A percentile compares a stretch with the other conserved stretches of the same genome.
Conservation (phyloP, 1,140 invertebrate species). For the Trachymyrmex septentrionalis region DNA sequence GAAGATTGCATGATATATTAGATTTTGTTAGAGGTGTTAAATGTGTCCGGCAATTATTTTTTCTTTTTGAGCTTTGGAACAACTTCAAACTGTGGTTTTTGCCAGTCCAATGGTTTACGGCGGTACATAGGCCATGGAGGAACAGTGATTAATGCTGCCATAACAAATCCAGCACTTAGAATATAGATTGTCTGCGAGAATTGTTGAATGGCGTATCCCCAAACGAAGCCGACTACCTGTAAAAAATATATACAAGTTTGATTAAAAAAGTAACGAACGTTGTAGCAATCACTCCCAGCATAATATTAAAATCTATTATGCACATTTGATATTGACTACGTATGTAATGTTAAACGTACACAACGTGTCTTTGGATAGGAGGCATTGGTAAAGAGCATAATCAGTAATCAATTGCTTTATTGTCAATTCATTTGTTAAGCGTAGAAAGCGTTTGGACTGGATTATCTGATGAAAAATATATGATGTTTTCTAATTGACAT, state of each 20-base stretch:
- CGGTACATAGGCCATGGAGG: constrained; percentile 98
- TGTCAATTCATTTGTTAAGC: too few species aligned
- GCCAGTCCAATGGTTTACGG: constrained; percentile 96
- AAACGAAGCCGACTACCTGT: constrained; percentile 93
- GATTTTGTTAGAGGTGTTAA: constrained; percentile 48
- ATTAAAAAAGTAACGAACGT: too few species aligned
- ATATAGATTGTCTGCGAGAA: constrained; percentile 98
- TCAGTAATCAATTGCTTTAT: too few species aligned
- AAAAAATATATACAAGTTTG: neutral
- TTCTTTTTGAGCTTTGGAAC: constrained; percentile 82
- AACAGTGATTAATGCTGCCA: constrained; percentile 94
- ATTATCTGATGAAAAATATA: too few species aligned
- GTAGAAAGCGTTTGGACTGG: too few species aligned
- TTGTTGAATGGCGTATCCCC: constrained; percentile 98
- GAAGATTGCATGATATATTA: neutral
- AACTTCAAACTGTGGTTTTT: constrained; percentile 89
- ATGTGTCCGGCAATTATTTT: constrained; percentile 76
- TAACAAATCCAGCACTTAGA: constrained; percentile 95
- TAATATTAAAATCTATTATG: too few species aligned
- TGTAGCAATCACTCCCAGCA: too few species aligned
- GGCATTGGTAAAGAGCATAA: too few species aligned
- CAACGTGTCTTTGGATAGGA: too few species aligned
- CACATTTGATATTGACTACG: too few species aligned
- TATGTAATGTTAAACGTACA: too few species aligned
- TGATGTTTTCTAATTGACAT: too few species aligned